Conservation (phyloP, 2,797 vertebrate genomes). For the Danio tinwini region DNA sequence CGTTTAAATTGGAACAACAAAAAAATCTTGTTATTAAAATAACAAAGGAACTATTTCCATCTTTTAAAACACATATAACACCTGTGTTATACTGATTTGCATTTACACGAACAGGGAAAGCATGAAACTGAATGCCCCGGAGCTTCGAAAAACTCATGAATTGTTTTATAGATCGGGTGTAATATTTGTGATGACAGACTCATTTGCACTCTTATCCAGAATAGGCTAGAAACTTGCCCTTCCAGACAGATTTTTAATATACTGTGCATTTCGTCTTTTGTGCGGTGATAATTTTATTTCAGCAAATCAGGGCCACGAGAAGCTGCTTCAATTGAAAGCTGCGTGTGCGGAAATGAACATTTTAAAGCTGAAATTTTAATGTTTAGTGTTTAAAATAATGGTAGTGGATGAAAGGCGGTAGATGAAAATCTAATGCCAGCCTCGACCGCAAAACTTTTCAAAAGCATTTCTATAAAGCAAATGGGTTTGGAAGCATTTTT, state of each 20-base stretch:
- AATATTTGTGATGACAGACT: constrained; percentile 52
- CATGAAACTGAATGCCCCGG: constrained; percentile 7
- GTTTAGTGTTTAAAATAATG: constrained; percentile 35
- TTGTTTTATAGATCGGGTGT: constrained; percentile 42
- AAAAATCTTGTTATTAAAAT: constrained; percentile 35
- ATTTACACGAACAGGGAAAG: constrained; percentile 34
- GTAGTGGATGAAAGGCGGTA: constrained; percentile 22
- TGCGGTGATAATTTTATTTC: constrained; percentile 20
- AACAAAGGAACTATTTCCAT: constrained; percentile 37
- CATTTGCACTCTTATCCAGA: constrained; percentile 44
- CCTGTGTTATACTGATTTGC: constrained; percentile 44
- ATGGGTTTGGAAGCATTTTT: constrained; percentile 47
- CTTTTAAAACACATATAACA: constrained; percentile 42
- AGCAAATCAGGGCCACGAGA: constrained; percentile 12
- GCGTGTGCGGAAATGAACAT: constrained; percentile 10
- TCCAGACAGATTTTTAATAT: constrained; percentile 41
- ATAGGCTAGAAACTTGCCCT: constrained; percentile 24
- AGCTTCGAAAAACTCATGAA: constrained; percentile 36
- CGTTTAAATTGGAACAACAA: constrained; percentile 8
- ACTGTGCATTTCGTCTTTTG: constrained; percentile 34
- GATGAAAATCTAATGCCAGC: constrained; percentile 18
- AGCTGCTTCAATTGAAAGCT: constrained; percentile 19
- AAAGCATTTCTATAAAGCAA: constrained; percentile 50
- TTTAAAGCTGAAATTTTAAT: constrained; percentile 25
- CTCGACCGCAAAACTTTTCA: constrained; percentile 41